Base-by-base conservation (phyloP, 1,140 invertebrate species). In the Ceratina japonica region DNA sequence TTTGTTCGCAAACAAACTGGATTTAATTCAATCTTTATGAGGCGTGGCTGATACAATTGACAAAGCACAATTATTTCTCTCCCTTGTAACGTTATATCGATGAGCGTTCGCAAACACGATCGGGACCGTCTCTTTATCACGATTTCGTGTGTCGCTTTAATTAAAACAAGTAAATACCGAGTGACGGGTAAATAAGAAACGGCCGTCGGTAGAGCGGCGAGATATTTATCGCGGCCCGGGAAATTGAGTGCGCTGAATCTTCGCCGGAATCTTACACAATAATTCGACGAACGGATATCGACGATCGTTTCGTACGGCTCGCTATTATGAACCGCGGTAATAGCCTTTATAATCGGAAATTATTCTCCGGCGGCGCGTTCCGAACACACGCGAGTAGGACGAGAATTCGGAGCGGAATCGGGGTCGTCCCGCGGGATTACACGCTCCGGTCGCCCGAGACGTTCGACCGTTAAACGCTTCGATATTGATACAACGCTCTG, bases 301-400 rank as follows among this genome's bases (percentile, higher is more conserved):
- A 31, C 71, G 18, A 75, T 70, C 74, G 66, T 70, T 44, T 56
- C 80, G 65, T 70, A 62, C 56, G 68, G n/a, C 75, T 64, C 51
- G 56, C 64, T 75, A 49, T 83, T 76, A 66, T 81, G 81, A 86
- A 86, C 82, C 87, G 86, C 79, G 77, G 84, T 87, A 84, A 88
- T 91, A 89, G 87, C 87, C 85, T 84, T 87, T 86, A 86, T 90
- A 90, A 90, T 89, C 88, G 89, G 86, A 78, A 89, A 88, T 87
- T 90, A n/a, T n/a, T 89, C 87, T 80, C 86, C 83, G 83, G 58
- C 68, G 8, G 18, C 49, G 49, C 31, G 77, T 72, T 75, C 37
- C 37, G 24, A 63, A 15, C 27, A 8, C 15, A 49, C 0, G 52
- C 3, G 20, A 24, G 16, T 31, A 13, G 62, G 31, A 49, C 3